Percentiles rank a stretch among this genome's conserved stretches.
Conservation (phyloP, 1,140 invertebrate genomes). For the Psix sp. region DNA sequence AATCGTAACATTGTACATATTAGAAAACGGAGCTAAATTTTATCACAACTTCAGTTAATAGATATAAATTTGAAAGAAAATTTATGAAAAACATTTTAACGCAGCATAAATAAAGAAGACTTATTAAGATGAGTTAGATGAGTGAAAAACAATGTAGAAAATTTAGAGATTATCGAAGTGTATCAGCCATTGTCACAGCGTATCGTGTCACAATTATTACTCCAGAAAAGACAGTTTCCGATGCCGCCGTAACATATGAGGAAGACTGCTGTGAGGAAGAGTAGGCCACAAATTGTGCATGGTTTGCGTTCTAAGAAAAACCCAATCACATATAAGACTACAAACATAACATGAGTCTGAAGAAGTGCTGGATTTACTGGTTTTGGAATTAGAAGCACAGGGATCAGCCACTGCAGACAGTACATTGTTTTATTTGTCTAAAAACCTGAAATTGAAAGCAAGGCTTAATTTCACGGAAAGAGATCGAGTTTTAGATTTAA, state of each 20-base stretch:
- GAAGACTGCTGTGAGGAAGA: conserved; percentile 94
- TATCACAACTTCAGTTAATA: no score
- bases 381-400: conserved; percentile 97
- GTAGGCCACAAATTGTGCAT: conserved; percentile 96
- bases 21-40: no score
- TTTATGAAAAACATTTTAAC: no score
- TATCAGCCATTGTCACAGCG: conserved; percentile 82
- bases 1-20: no score
- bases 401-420: conserved; percentile 98
- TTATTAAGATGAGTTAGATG: not conserved
- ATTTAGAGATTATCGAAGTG: not conserved
- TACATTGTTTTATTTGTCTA: conserved; percentile 85
- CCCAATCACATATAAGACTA: conserved; percentile 93
- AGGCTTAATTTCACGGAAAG: no score
- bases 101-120: not conserved
- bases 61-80: no score
- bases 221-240: conserved; percentile 96
- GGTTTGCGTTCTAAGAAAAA: conserved; percentile 97
- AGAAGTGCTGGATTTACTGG: conserved; percentile 95
- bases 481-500: no score
- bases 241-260: conserved; percentile 97
- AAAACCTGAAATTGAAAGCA: not conserved
- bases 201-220: conserved; percentile 85
- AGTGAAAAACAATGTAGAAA: not conserved
- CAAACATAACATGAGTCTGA: conserved; percentile 97